Percentiles rank a stretch among this genome's conserved stretches.
These are phyloP conservation scores for Xiphophorus couchianus DNA, from an alignment of 2,113 vertebrate genomes.

Conservation along the genomic window DNA sequence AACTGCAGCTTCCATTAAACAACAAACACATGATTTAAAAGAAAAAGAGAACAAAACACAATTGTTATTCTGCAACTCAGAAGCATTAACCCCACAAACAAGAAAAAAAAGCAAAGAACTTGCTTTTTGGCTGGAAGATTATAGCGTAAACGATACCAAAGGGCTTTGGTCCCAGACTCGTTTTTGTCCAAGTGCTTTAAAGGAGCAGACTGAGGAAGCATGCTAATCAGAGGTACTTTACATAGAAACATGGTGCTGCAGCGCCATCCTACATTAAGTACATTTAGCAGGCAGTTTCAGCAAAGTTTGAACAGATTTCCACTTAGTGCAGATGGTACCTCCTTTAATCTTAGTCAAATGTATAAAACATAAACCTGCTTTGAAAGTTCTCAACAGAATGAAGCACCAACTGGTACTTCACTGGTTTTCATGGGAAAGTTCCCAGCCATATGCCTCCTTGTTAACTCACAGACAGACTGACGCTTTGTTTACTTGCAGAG, in stretches of 20 bases:
- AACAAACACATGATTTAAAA: not conserved
- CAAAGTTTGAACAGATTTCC: conserved; percentile 50
- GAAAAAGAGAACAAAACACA: conserved; percentile 13
- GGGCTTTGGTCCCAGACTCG: conserved; percentile 42
- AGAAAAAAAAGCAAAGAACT: conserved; percentile 18
- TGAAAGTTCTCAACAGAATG: conserved; percentile 18
- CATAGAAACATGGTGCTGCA: conserved; percentile 36
- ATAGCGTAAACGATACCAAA: conserved; percentile 34
- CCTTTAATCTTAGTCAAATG: conserved; percentile 36
- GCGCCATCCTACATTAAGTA: conserved; percentile 26
- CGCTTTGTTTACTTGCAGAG: conserved; percentile 52
- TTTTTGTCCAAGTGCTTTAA: conserved; percentile 54
- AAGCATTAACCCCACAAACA: conserved; percentile 13
- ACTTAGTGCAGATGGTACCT: conserved; percentile 54
- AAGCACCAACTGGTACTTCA: conserved; percentile 17
- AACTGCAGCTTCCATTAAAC: conserved; percentile 12
- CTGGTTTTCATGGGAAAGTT: conserved; percentile 22
- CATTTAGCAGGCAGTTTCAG: conserved; percentile 25
- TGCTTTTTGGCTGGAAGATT: conserved; percentile 46
- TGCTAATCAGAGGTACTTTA: conserved; percentile 48
- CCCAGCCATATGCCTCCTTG: conserved; percentile 39
- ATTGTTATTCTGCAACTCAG: conserved; percentile 15
- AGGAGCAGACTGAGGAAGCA: conserved; percentile 45
- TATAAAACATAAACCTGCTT: conserved; percentile 24
- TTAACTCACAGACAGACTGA: conserved; percentile 48